These are phyloP conservation scores for Ceramica pisi DNA, from an alignment of 2,888 invertebrate species.

Conservation along the genomic window DNA sequence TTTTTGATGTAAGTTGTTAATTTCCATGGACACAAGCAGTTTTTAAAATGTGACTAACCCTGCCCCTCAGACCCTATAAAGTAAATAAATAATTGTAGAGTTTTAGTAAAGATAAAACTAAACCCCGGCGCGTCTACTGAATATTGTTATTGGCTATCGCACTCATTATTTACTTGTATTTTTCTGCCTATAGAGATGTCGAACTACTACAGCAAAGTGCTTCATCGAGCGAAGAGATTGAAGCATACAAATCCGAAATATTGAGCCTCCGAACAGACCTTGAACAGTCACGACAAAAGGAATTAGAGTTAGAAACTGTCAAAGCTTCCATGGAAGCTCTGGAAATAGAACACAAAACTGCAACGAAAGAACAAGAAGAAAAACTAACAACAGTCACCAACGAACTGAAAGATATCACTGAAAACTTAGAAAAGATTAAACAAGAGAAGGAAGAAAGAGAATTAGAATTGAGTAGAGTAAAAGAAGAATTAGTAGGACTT, in stretches of 20 bases:
- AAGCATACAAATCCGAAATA: constrained; percentile 85
- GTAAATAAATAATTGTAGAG: neutral
- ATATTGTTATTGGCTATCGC: neutral
- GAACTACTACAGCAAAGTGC: constrained; percentile 87
- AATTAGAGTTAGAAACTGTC: constrained; percentile 86
- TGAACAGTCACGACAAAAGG: constrained; percentile 90
- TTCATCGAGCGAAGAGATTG: constrained; percentile 87
- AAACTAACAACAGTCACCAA: constrained; percentile 78
- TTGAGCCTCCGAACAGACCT: constrained; percentile 82
- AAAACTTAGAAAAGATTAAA: constrained; percentile 78
- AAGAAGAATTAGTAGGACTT: constrained; percentile 80
- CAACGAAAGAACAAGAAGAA: constrained; percentile 83
- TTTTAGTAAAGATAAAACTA: neutral
- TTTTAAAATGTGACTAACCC: neutral
- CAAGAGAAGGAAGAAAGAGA: constrained; percentile 82
- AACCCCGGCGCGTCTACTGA: neutral
- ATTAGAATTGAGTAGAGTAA: constrained; percentile 80
- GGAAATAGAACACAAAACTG: constrained; percentile 86
- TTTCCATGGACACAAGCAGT: too few species aligned
- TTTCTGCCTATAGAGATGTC: constrained; percentile 78
- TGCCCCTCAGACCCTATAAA: neutral
- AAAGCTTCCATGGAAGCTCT: constrained; percentile 84
- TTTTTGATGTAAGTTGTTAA: too few species aligned
- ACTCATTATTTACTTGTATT: constrained; percentile 15
- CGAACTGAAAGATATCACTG: constrained; percentile 84